Percentiles rank a stretch among this genome's conserved stretches.
These are phyloP conservation scores for Pterocles burchelli DNA, from an alignment of 2,113 vertebrate genomes.

Conservation along the genomic window DNA sequence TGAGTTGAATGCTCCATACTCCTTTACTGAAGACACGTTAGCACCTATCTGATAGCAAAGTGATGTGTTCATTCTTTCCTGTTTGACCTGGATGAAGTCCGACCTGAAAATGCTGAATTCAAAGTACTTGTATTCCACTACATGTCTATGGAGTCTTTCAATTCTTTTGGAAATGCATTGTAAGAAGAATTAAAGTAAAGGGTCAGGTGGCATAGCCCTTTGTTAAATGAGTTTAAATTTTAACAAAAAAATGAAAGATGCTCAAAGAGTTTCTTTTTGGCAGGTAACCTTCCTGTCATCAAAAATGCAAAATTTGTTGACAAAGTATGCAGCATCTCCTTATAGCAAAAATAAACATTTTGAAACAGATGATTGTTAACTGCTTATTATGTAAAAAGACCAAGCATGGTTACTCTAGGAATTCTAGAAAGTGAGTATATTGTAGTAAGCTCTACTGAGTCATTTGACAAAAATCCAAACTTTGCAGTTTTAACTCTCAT, in stretches of 20 bases:
- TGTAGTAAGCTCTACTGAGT: neutral
- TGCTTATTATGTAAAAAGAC: neutral
- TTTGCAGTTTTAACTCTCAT: neutral
- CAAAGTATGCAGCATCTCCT: neutral
- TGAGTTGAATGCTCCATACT: neutral
- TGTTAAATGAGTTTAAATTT: neutral
- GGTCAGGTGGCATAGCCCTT: neutral
- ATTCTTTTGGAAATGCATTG: neutral
- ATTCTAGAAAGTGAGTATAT: neutral
- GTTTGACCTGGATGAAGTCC: neutral
- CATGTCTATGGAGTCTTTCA: neutral
- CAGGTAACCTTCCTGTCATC: neutral
- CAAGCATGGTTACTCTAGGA: neutral
- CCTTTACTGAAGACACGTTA: neutral
- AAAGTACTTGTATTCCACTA: neutral
- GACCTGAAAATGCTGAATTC: neutral
- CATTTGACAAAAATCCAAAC: neutral
- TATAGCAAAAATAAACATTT: neutral
- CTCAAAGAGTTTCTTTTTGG: neutral
- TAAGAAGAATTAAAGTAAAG: neutral
- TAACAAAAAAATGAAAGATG: neutral
- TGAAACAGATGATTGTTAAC: neutral
- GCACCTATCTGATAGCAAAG: neutral
- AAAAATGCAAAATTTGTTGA: neutral
- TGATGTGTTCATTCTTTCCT: neutral